These are phyloP conservation scores for Leontopithecus rosalia DNA, from an alignment of 2,797 vertebrate species.

Conservation along the genomic window DNA sequence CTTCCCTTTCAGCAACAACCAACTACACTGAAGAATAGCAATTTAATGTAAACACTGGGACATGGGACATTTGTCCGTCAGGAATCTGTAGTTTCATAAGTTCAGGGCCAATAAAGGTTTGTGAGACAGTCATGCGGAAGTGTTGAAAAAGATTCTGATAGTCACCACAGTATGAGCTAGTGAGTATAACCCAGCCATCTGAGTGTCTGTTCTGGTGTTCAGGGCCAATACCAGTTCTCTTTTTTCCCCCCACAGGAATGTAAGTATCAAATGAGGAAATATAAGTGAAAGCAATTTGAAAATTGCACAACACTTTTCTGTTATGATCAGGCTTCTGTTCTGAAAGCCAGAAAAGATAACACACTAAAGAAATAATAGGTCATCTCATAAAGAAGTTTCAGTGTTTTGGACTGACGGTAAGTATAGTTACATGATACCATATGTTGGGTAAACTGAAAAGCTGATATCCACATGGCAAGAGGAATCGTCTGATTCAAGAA, in stretches of 20 bases:
- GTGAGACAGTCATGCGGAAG: neutral
- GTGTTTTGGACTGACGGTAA: neutral
- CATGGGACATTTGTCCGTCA: neutral
- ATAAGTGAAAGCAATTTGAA: slow-evolving; percentile 57
- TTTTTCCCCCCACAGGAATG: neutral
- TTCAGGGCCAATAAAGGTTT: neutral
- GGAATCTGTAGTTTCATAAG: neutral
- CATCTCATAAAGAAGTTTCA: neutral
- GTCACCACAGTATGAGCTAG: neutral
- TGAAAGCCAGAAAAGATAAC: slow-evolving; percentile 21
- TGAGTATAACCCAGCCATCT: neutral
- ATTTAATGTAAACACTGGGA: neutral
- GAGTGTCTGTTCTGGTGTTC: neutral
- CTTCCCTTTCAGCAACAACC: neutral
- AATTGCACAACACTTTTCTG: neutral
- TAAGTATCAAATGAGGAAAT: slow-evolving; percentile 41
- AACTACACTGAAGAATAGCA: neutral
- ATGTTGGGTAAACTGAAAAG: neutral
- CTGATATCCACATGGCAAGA: neutral
- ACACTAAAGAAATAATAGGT: neutral
- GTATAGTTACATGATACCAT: neutral
- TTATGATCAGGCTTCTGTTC: neutral
- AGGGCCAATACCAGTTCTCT: neutral
- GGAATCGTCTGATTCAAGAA: neutral
- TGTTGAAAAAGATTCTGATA: neutral